These are phyloP conservation scores for Pardosa pseudoannulata DNA, from an alignment of 2,888 invertebrate species.

Conservation along the genomic window DNA sequence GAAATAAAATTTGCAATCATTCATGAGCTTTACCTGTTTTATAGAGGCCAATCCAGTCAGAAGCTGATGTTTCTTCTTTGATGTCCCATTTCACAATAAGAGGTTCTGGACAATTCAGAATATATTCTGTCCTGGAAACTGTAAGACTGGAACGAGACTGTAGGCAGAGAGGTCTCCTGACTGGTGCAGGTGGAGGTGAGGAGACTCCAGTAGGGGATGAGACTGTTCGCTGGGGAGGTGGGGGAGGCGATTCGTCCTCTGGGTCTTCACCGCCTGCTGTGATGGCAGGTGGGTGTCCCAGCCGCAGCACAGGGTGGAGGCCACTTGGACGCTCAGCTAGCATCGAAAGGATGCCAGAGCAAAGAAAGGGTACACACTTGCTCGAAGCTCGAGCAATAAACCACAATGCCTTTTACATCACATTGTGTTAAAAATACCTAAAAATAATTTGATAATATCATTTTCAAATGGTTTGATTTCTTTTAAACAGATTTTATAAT, in stretches of 20 bases:
- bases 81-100: conserved; percentile 78
- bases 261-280: conserved; percentile 43
- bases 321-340: conserved; percentile 66
- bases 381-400: conserved; percentile 5
- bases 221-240: conserved; percentile 44
- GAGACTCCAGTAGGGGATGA: conserved; percentile 38
- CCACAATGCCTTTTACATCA: background rate
- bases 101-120: conserved; percentile 75
- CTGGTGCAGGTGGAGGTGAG: conserved; percentile 43
- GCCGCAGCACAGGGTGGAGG: conserved; percentile 58
- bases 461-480: too few relatives aligned
- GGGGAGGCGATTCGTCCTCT: conserved; percentile 41
- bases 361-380: conserved; percentile 5
- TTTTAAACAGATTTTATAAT: too few relatives aligned
- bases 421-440: background rate
- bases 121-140: conserved; percentile 76
- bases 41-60: conserved; percentile 79
- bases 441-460: too few relatives aligned
- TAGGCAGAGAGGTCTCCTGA: conserved; percentile 28
- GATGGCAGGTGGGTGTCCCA: conserved; percentile 52
- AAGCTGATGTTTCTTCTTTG: conserved; percentile 77
- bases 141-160: conserved; percentile 76
- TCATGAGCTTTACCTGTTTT: conserved; percentile 76
- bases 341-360: conserved; percentile 55
- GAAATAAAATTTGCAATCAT: too few relatives aligned